phyloP scores from a whole-genome alignment of 2,888 invertebrate genomes.

The Agrilus biguttatus region DNA sequence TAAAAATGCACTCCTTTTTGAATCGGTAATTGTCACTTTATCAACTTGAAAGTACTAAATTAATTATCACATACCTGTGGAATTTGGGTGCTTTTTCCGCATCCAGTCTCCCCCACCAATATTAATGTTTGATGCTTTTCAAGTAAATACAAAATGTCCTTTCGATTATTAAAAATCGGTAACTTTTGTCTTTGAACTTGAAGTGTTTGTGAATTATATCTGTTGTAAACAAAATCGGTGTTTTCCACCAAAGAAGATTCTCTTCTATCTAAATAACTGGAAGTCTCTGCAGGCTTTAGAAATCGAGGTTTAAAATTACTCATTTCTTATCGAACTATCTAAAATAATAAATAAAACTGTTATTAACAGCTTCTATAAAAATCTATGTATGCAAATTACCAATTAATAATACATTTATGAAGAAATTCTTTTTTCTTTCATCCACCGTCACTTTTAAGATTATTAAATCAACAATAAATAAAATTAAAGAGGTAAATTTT shows the following conservation, averaged over 20 bases:
- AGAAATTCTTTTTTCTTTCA: no score
- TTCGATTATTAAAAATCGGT: slow-evolving; percentile 74
- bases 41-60: no score
- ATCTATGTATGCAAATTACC: no score
- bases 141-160: slow-evolving; percentile 77
- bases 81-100: slow-evolving; percentile 91
- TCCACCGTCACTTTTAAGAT: no score
- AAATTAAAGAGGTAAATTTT: no score
- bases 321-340: slow-evolving; percentile 16
- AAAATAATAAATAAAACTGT: not conserved
- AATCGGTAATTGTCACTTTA: no score
- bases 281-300: slow-evolving; percentile 26
- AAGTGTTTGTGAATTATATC: slow-evolving; percentile 67
- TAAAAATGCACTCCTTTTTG: no score
- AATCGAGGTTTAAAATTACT: slow-evolving; percentile 30
- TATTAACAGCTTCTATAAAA: not conserved
- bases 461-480: no score
- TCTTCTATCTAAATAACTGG: slow-evolving; percentile 28
- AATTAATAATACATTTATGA: no score
- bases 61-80: slow-evolving; percentile 52
- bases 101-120: slow-evolving; percentile 87
- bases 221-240: slow-evolving; percentile 64
- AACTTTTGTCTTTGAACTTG: slow-evolving; percentile 72
- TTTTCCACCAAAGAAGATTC: slow-evolving; percentile 20
- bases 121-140: slow-evolving; percentile 84